phyloP scores from a whole-genome alignment of 2,888 invertebrate genomes.

The Aradus depressus region DNA sequence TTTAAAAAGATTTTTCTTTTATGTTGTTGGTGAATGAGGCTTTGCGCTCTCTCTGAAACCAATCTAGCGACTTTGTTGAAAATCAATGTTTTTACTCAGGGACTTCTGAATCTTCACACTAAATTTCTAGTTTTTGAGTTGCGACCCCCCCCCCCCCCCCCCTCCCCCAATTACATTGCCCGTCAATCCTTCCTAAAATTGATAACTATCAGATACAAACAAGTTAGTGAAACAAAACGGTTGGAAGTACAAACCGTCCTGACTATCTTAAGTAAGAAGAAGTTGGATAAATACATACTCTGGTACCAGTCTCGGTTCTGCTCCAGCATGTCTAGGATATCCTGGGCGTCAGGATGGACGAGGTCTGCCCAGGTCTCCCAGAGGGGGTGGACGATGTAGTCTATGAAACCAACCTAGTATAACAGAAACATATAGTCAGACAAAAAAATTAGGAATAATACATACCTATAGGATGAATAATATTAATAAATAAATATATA shows the following conservation, averaged over 20 bases:
- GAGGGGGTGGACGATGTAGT: conserved; percentile 97
- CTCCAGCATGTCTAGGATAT: conserved; percentile 93
- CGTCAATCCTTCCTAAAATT: no score
- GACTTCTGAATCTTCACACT: no score
- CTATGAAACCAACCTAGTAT: conserved; percentile 89
- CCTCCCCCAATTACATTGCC: no score
- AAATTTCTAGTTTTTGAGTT: no score
- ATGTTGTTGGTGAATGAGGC: not conserved
- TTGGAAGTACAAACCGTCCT: no score
- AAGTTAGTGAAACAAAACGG: no score
- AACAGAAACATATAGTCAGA: conserved; percentile 2
- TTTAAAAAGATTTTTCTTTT: not conserved
- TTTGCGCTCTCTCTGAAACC: not conserved
- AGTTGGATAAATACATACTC: conserved; percentile 76
- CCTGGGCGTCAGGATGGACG: conserved; percentile 97
- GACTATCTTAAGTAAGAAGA: not conserved
- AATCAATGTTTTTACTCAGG: no score
- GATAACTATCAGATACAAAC: no score
- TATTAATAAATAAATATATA: no score
- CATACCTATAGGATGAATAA: no score
- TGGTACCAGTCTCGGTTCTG: conserved; percentile 97
- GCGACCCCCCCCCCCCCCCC: no score
- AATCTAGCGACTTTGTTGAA: not conserved
- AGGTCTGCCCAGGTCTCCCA: conserved; percentile 99
- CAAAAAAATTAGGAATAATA: conserved; percentile 1